A percentile compares a stretch with the other conserved stretches of the same genome.
Evolutionary conservation across 2,797 vertebrate genomes (phyloP).

Genomic region (Alcedo atthis): DNA sequence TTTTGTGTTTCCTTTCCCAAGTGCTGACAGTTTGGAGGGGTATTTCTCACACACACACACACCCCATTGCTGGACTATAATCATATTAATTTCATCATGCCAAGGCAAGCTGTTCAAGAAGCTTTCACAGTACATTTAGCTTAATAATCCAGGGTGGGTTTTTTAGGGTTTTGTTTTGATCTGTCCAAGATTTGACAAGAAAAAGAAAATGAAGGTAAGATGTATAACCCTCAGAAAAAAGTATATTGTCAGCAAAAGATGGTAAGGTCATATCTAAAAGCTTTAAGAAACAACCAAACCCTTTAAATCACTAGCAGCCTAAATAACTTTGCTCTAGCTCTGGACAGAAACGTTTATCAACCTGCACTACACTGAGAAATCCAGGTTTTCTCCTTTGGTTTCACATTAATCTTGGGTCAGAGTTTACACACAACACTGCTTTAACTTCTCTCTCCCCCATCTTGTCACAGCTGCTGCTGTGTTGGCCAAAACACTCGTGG

Average conservation of each 20-base stretch:
- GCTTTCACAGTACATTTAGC: not conserved
- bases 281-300: not conserved
- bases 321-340: not conserved
- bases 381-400: not conserved
- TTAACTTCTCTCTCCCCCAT: not conserved
- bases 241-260: not conserved
- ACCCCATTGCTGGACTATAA: not conserved
- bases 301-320: not conserved
- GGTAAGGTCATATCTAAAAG: not conserved
- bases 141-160: not conserved
- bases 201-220: not conserved
- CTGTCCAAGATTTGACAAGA: not conserved
- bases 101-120: not conserved
- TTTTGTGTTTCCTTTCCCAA: constrained; percentile 21
- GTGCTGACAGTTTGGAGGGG: not conserved
- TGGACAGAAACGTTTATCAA: not conserved
- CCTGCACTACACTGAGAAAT: not conserved
- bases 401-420: not conserved
- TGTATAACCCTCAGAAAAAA: not conserved
- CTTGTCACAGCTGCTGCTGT: not conserved
- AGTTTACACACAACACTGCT: not conserved
- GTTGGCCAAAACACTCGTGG: not conserved
- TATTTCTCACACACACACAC: not conserved
- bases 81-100: not conserved
- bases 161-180: not conserved